Conservation (phyloP, 2,797 vertebrate species). For the Enteromius fasciolatus region DNA sequence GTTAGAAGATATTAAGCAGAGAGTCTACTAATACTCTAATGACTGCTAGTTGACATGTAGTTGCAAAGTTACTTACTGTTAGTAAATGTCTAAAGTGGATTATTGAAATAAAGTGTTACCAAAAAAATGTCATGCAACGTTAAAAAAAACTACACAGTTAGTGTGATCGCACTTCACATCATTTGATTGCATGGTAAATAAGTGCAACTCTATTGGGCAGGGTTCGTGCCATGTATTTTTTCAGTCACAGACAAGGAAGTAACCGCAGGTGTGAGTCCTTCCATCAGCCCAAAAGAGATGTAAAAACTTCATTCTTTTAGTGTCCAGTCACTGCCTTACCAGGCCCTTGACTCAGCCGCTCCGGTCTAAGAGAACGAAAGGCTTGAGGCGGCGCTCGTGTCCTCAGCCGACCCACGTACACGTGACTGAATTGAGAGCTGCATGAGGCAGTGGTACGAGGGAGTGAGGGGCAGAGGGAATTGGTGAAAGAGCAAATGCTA, state of each 20-base stretch:
- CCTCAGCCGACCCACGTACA: constrained; percentile 46
- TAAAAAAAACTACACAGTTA: constrained; percentile 15
- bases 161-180: constrained; percentile 1
- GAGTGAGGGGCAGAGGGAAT: constrained; percentile 9
- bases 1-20: no score
- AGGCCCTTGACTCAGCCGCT: constrained; percentile 14
- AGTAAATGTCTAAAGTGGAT: no score
- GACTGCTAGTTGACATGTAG: no score
- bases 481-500: constrained; percentile 27
- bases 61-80: no score
- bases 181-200: constrained; percentile 3
- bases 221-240: background rate
- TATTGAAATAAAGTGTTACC: no score
- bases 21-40: no score
- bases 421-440: constrained; percentile 43
- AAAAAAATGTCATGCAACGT: constrained; percentile 17
- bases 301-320: constrained; percentile 13
- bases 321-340: constrained; percentile 11
- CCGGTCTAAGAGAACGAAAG: constrained; percentile 31
- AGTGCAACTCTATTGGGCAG: background rate
- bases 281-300: background rate
- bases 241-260: constrained; percentile 24
- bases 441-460: constrained; percentile 11
- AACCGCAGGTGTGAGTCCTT: background rate
- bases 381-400: constrained; percentile 18